A percentile compares a stretch with the other conserved stretches of the same genome.
Evolutionary conservation across 2,113 vertebrate genomes (phyloP).

Genomic region (Gallinago media): DNA sequence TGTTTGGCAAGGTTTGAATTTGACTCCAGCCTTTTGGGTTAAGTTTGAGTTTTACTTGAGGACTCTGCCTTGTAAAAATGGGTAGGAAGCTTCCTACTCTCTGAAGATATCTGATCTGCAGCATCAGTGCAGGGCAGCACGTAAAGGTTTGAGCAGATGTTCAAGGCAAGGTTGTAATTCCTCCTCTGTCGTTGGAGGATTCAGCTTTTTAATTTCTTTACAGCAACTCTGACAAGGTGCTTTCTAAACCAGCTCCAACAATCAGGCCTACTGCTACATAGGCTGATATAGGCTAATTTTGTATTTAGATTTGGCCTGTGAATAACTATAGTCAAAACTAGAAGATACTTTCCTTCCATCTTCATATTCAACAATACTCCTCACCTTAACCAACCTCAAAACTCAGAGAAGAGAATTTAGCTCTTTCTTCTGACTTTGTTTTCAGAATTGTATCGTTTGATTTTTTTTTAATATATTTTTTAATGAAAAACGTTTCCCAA

Average conservation of each 20-base stretch:
- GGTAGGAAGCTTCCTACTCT: neutral
- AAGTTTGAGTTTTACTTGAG: neutral
- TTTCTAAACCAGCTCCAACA: neutral
- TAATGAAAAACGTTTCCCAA: neutral
- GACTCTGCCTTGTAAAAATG: neutral
- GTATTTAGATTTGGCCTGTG: neutral
- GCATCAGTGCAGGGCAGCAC: neutral
- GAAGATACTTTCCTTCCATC: neutral
- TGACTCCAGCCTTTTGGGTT: neutral
- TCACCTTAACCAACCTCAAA: neutral
- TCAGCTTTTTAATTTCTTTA: neutral
- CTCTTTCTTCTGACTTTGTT: neutral
- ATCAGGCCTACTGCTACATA: accelerated
- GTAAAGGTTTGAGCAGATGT: neutral
- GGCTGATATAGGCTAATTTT: neutral
- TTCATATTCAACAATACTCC: accelerated
- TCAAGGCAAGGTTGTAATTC: neutral
- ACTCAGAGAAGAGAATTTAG: neutral
- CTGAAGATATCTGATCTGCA: neutral
- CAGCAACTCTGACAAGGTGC: neutral
- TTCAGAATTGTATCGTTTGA: neutral
- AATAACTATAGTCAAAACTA: neutral
- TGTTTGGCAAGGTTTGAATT: neutral
- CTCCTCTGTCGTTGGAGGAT: neutral
- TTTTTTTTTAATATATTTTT: neutral